Conservation (phyloP, 2,113 vertebrate genomes). For the Psophia crepitans region DNA sequence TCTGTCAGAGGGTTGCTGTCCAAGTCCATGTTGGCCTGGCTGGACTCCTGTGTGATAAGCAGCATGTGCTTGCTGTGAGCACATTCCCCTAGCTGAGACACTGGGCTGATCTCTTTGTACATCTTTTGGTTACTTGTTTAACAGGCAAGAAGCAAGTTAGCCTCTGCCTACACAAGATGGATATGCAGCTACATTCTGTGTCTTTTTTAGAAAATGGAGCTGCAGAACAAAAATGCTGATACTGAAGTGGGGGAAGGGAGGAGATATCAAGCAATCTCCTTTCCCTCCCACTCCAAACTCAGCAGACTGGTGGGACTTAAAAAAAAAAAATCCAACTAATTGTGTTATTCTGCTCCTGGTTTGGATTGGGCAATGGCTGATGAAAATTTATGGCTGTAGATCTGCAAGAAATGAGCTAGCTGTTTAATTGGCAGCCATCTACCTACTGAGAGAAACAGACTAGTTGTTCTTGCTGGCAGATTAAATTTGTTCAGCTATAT, state of each 20-base stretch:
- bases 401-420: not conserved
- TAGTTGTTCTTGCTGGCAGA: not conserved
- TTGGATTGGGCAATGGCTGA: not conserved
- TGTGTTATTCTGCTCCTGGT: not conserved
- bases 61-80: fast-evolving
- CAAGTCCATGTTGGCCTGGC: not conserved
- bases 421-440: not conserved
- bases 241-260: not conserved
- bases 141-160: not conserved
- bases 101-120: not conserved
- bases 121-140: not conserved
- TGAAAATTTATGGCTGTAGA: not conserved
- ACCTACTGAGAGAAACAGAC: not conserved
- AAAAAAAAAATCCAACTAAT: not conserved
- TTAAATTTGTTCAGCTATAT: not conserved
- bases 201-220: not conserved
- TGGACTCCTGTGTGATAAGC: not conserved
- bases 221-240: not conserved
- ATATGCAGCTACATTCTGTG: not conserved
- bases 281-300: not conserved
- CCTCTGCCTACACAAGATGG: not conserved
- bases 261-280: not conserved
- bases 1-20: not conserved
- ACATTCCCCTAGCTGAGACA: not conserved
- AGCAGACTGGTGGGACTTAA: not conserved